Percentiles rank a stretch among this genome's conserved stretches.
Evolutionary conservation across 2,888 invertebrate genomes (phyloP).

Genomic region (Muscina levida): DNA sequence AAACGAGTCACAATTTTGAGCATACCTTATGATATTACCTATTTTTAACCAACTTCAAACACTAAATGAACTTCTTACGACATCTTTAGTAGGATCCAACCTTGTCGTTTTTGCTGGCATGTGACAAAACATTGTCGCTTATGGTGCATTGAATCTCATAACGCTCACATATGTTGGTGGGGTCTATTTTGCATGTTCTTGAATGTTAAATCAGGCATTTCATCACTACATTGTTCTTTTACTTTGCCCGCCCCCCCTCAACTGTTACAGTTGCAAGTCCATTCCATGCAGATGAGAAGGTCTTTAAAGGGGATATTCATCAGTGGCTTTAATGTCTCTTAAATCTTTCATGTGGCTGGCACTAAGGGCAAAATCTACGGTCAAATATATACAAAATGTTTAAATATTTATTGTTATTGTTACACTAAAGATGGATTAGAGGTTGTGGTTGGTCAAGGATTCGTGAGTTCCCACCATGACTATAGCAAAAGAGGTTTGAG

Average conservation of each 20-base stretch:
- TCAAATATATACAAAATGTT: constrained; percentile 28
- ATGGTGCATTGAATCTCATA: not conserved
- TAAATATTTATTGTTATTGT: constrained; percentile 61
- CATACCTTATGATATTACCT: no score
- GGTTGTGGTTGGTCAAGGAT: not conserved
- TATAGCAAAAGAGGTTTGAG: not conserved
- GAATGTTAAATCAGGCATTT: constrained; percentile 70
- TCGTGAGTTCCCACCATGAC: not conserved
- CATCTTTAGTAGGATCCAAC: no score
- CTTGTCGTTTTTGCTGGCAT: no score
- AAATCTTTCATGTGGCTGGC: constrained; percentile 55
- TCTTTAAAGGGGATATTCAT: constrained; percentile 64
- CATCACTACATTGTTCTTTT: constrained; percentile 68
- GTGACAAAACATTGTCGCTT: no score
- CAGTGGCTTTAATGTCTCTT: constrained; percentile 61
- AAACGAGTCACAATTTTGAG: no score
- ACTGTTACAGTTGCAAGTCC: not conserved
- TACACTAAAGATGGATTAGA: constrained; percentile 42
- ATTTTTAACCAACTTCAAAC: no score
- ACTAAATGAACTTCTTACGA: no score
- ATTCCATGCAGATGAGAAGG: not conserved
- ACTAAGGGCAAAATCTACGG: not conserved
- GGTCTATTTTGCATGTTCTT: constrained; percentile 65
- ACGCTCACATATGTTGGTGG: constrained; percentile 54
- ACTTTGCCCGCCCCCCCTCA: no score